These are phyloP conservation scores for Sarotherodon lohbergeri DNA, from an alignment of 2,113 vertebrate species.

Conservation along the genomic window DNA sequence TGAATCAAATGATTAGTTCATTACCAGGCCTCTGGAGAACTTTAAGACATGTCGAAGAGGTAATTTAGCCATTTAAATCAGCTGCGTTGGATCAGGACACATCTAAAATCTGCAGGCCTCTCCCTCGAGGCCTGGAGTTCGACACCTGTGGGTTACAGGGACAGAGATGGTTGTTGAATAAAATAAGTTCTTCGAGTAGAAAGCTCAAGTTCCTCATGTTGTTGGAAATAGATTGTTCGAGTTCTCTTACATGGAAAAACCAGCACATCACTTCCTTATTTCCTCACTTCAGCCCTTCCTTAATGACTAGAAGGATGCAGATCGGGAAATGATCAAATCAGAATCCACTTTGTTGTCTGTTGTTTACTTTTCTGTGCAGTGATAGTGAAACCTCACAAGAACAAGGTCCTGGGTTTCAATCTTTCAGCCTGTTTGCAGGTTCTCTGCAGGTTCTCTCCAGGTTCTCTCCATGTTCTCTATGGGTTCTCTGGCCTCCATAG, in stretches of 20 bases:
- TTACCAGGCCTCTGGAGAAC: no score
- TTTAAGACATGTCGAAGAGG: no score
- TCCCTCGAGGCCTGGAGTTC: no score
- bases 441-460: rapidly evolving
- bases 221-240: neutral
- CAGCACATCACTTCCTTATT: neutral
- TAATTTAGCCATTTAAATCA: no score
- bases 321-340: rapidly evolving
- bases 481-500: rapidly evolving
- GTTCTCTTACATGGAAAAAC: neutral
- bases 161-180: neutral
- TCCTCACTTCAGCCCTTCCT: neutral
- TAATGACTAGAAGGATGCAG: neutral
- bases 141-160: rapidly evolving
- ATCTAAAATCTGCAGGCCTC: no score
- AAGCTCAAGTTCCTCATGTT: neutral
- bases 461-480: neutral
- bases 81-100: no score
- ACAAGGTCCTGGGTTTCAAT: rapidly evolving
- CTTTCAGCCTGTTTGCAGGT: neutral
- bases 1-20: no score
- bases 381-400: rapidly evolving
- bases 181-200: neutral
- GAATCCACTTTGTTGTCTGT: neutral
- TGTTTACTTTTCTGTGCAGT: rapidly evolving